phyloP scores from a whole-genome alignment of 1,140 invertebrate species.

The Dryas iulia region DNA sequence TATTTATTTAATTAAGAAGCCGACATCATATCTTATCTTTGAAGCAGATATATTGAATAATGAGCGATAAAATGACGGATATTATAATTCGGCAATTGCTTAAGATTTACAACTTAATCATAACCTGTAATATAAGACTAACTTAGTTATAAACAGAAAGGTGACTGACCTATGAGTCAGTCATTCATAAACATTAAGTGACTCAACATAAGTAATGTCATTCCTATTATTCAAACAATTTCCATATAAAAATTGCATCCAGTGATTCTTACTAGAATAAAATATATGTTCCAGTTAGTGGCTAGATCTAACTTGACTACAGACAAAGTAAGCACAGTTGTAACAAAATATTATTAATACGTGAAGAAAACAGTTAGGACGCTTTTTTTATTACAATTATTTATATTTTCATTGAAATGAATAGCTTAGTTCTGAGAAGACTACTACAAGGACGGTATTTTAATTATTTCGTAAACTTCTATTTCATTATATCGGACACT shows the following conservation, averaged over 20 bases:
- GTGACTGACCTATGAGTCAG: constrained; percentile 71
- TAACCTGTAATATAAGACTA: constrained; percentile 27
- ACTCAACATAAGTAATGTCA: constrained; percentile 44
- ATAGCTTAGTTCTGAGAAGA: too few relatives aligned
- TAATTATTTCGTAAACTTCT: too few relatives aligned
- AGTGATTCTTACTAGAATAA: background rate
- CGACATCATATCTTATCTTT: background rate
- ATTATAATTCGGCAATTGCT: background rate
- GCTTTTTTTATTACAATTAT: too few relatives aligned
- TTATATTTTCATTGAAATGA: too few relatives aligned
- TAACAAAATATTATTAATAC: background rate
- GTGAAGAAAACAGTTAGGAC: too few relatives aligned
- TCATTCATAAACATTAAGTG: constrained; percentile 60
- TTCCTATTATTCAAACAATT: constrained; percentile 26
- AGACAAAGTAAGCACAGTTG: background rate
- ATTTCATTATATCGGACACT: too few relatives aligned
- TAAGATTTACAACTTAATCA: constrained; percentile 19
- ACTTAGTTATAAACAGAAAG: constrained; percentile 43
- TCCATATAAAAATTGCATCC: constrained; percentile 4
- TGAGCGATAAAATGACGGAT: background rate
- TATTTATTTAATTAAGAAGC: background rate
- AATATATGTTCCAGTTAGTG: background rate
- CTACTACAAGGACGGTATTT: too few relatives aligned
- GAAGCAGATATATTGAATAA: background rate
- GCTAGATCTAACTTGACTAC: background rate